Percentiles rank a stretch among this genome's conserved stretches.
Conservation (phyloP, 2,888 invertebrate species). For the Sepioteuthis lessoniana region DNA sequence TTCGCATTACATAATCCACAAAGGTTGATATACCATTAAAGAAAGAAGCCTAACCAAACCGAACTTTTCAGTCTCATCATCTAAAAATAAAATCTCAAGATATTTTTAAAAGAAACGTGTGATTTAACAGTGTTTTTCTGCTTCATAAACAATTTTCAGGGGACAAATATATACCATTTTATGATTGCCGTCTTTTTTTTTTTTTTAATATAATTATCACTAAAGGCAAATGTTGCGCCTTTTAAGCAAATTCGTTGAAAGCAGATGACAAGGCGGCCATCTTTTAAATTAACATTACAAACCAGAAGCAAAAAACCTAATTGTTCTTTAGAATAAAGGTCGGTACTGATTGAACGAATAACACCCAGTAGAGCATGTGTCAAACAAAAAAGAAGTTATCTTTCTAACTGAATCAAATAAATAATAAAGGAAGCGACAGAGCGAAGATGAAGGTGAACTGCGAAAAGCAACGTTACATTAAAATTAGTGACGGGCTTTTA, state of each 20-base stretch:
- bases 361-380: background rate
- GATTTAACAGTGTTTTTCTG: too few species aligned
- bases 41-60: too few species aligned
- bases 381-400: background rate
- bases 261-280: background rate
- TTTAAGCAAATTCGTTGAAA: background rate
- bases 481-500: constrained; percentile 23
- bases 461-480: background rate
- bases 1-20: too few species aligned
- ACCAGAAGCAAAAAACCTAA: background rate
- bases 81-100: too few species aligned
- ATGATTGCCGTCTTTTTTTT: too few species aligned
- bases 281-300: background rate
- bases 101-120: too few species aligned
- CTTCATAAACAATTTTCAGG: too few species aligned
- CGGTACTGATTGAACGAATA: background rate
- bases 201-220: too few species aligned
- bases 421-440: background rate
- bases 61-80: too few species aligned
- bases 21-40: too few species aligned
- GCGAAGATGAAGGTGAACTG: background rate
- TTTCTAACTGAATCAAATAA: background rate
- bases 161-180: too few species aligned
- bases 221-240: background rate
- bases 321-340: background rate